Base-by-base conservation (phyloP, 2,113 vertebrate genomes). In the Aegithalos caudatus region DNA sequence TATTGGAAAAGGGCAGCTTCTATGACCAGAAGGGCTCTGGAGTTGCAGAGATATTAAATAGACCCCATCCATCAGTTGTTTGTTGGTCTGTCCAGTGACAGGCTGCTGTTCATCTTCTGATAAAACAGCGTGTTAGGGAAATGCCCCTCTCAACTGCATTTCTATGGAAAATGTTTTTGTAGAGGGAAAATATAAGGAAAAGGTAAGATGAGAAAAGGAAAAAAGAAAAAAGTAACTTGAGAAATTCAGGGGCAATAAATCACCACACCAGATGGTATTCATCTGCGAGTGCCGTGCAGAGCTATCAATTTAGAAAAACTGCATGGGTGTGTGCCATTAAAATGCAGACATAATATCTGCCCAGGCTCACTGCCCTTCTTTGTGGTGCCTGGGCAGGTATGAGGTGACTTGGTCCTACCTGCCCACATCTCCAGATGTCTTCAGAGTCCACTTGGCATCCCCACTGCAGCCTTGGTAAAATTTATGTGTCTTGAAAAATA, bases 181-280 rank as follows among this genome's bases (percentile, higher is more conserved):
- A 21, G 50, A 91, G 37, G 66, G 77, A 87, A 92, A 92, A 86
- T 80, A 44, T 6, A 85, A 94, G 76, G 81, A 78, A 94, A 96
- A 96, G 96, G 94, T 96, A 93, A 92, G 81, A 92, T 67, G 90
- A 88, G 47, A 93, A 74, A 94, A 94, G 50, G 56, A 50, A 58
- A 67, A 82, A 64, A 27, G 33, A 40, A 83, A 60, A 71, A 44
- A 79, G 58, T 82, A 92, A 96, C 86, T 96, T 84, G 96, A 96
- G 94, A 96, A 96, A 96, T 94, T 97, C 83, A 70, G 79, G 96
- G 91, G 95, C 96, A 96, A 92, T 96, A 96, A 96, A 96, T 97
- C 96, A 95, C 86, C 37, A 31, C 67, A 93, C 48, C 96, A 97
- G 96, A 96, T 97, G 96, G 96, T 92, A 96, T 97, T 97, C 95